These are phyloP conservation scores for Nephrotoma flavescens DNA, from an alignment of 2,888 invertebrate genomes.

Conservation along the genomic window DNA sequence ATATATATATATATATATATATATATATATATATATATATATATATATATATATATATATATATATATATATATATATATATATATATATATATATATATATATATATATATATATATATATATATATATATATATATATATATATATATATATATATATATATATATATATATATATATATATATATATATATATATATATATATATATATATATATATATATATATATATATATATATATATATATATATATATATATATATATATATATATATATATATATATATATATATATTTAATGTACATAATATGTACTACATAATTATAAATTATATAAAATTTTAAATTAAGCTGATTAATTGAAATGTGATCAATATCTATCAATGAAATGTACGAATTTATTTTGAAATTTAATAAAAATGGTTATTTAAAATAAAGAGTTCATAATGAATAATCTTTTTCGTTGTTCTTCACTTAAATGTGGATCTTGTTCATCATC, in stretches of 20 bases:
- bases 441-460: too few species aligned
- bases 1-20: not conserved
- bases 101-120: not conserved
- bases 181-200: conserved; percentile 1
- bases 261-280: not conserved
- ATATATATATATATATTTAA: not conserved
- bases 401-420: too few species aligned
- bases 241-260: conserved; percentile 1
- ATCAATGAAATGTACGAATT: too few species aligned
- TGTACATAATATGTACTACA: too few species aligned
- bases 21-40: too few species aligned
- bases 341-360: too few species aligned
- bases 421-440: too few species aligned
- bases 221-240: not conserved
- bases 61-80: not conserved
- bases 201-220: not conserved
- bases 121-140: not conserved
- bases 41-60: not conserved
- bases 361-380: too few species aligned
- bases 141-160: conserved; percentile 1
- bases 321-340: too few species aligned
- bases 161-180: not conserved
- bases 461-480: too few species aligned
- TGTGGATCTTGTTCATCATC: too few species aligned
- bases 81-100: not conserved